Evolutionary conservation across 1,140 invertebrate genomes (phyloP), one percentile per base, ranked within the genome.

Genomic region (Charaxes varanes): DNA sequence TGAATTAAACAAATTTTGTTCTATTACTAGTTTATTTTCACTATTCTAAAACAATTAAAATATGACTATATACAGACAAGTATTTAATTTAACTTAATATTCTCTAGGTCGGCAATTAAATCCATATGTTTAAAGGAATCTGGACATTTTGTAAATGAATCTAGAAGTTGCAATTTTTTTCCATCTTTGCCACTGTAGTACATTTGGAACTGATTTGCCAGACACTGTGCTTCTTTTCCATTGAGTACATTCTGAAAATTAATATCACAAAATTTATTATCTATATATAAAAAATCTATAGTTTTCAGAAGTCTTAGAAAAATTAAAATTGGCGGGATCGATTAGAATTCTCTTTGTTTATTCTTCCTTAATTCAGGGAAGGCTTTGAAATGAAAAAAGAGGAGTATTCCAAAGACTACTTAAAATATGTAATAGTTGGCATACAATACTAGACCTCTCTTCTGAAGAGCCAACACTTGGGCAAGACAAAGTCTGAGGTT

Each of bases 141-240:
- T 3, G 94, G 93, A 19, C 74, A 86, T 17, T 87, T 79, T 2
- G 88, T 93, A 59, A 97, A 97, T 8, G 57, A 86, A 35, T 94
- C 78, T 33, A 96, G 61, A 7, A 96, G 69, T 27, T 88, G 79
- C 0, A 88, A 56, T 62, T 93, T 91, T 2, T 81, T 74, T 13
- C 82, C 55, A 70, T 93, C 86, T 27, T 89, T 82, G 41, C 90
- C 87, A 30, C 86, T 87, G 72, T 95, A 97, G 74, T 94, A 97
- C 65, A 96, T 84, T 68, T 96, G 93, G 26, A 96, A 79, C 69
- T 96, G 91, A 79, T 96, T 95, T 0, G 91, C 92, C 17, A 96
- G 69, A 68, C 92, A 95, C 62, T 93, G 93, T 1, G 94, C 93
- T 80, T 96, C 94, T 59, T 90, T 86, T 0, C 86, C 88, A 78